Evolutionary conservation across 1,140 invertebrate species (phyloP), one percentile per base, ranked within the genome.

Genomic region (Platyura marginata): DNA sequence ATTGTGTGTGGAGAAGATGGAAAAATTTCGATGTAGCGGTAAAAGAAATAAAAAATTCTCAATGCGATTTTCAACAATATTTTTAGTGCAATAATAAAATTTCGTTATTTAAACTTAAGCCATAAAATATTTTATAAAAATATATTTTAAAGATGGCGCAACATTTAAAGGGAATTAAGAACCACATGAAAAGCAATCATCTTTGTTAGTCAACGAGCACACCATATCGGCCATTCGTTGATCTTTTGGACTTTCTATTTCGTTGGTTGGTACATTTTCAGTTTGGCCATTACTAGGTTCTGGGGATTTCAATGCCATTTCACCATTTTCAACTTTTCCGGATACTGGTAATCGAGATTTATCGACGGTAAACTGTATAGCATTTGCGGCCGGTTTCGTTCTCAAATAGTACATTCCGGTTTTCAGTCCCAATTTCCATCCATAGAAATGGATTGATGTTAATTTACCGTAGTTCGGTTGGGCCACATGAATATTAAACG

Each of bases 301-400:
- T n/a, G n/a, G n/a, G n/a, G n/a, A n/a, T n/a, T n/a, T n/a, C n/a
- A n/a, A n/a, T n/a, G n/a, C n/a, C n/a, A n/a, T n/a, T n/a, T n/a
- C n/a, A n/a, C n/a, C n/a, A n/a, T n/a, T n/a, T n/a, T n/a, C n/a
- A n/a, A n/a, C n/a, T n/a, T n/a, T n/a, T n/a, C n/a, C n/a, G n/a
- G n/a, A n/a, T n/a, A n/a, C 25, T 47, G 42, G 22, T 6, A 86
- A 59, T 60, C 82, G 88, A 0, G 70, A 69, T 57, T 95, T 95
- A 61, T 96, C 89, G 1, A 96, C 87, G 13, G 92, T 95, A 59
- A 97, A 96, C 56, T 97, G 88, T 52, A 96, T 87, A 10, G 92
- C 85, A 56, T 88, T 79, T 2, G 83, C 90, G 9, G 92, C 91
- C 13, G 93, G 87, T 53, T 93, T 94, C 0, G 88, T 96, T 19